phyloP scores from a whole-genome alignment of 2,113 vertebrate species.

The Eulacestoma nigropectus region DNA sequence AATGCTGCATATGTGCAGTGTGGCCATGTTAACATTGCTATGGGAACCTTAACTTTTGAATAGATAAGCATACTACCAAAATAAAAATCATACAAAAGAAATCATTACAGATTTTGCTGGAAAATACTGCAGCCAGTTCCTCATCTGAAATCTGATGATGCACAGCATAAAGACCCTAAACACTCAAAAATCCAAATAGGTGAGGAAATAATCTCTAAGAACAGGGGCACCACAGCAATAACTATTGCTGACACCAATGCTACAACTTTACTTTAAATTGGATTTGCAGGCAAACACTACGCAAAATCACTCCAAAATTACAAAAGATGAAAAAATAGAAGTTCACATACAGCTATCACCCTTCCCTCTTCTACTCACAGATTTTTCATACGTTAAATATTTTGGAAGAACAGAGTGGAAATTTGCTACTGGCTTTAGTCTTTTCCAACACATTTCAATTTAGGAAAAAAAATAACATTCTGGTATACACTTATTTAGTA shows the following conservation, averaged over 20 bases:
- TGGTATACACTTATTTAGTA: background rate
- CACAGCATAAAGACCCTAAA: background rate
- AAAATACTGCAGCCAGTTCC: background rate
- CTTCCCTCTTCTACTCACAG: background rate
- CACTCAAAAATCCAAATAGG: background rate
- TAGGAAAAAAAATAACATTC: background rate
- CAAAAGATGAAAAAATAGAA: background rate
- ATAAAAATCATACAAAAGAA: constrained; percentile 32
- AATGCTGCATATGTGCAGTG: background rate
- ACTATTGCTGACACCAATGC: background rate
- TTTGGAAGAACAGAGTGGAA: background rate
- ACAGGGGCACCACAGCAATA: background rate
- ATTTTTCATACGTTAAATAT: background rate
- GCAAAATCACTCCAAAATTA: background rate
- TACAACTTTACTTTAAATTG: background rate
- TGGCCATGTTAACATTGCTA: constrained; percentile 36
- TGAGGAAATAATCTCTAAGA: background rate
- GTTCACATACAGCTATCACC: background rate
- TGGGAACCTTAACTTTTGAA: constrained; percentile 57
- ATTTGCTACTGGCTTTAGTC: background rate
- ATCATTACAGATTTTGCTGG: constrained; percentile 27
- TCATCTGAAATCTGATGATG: constrained; percentile 35
- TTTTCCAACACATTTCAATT: background rate
- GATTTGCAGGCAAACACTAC: background rate
- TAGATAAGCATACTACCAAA: background rate